A percentile compares a stretch with the other conserved stretches of the same genome.
Evolutionary conservation across 2,113 vertebrate species (phyloP).

Genomic region (Junco hyemalis): DNA sequence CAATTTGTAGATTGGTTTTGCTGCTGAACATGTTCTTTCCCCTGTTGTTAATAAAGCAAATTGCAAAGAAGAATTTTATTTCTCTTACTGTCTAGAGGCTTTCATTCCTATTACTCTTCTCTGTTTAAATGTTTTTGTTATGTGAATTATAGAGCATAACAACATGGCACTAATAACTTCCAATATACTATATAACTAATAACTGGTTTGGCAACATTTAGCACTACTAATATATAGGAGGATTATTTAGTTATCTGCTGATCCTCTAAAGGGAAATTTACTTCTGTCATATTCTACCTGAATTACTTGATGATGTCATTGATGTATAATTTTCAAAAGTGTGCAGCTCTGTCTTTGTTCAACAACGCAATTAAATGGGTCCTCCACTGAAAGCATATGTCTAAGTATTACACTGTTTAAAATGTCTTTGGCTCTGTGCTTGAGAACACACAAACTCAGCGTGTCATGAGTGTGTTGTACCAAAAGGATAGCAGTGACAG

Average conservation of each 20-base stretch:
- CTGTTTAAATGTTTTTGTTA: neutral
- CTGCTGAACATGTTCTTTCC: neutral
- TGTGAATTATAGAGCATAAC: neutral
- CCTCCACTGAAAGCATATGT: neutral
- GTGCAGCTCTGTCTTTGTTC: neutral
- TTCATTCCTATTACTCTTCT: neutral
- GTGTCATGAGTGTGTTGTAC: neutral
- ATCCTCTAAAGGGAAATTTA: neutral
- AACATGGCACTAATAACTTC: neutral
- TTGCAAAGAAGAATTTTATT: neutral
- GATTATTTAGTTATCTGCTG: neutral
- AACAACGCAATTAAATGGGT: neutral
- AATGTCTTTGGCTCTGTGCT: neutral
- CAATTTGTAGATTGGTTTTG: neutral
- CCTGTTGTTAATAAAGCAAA: neutral
- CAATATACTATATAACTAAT: neutral
- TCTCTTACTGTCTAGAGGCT: neutral
- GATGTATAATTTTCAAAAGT: neutral
- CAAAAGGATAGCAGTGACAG: neutral
- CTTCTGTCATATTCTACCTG: neutral
- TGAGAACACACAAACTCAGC: neutral
- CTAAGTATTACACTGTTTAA: neutral
- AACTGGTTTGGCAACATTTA: neutral
- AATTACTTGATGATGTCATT: neutral
- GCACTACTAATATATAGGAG: neutral